Conservation (phyloP, 2,113 vertebrate genomes). For the Erinaceus europaeus region DNA sequence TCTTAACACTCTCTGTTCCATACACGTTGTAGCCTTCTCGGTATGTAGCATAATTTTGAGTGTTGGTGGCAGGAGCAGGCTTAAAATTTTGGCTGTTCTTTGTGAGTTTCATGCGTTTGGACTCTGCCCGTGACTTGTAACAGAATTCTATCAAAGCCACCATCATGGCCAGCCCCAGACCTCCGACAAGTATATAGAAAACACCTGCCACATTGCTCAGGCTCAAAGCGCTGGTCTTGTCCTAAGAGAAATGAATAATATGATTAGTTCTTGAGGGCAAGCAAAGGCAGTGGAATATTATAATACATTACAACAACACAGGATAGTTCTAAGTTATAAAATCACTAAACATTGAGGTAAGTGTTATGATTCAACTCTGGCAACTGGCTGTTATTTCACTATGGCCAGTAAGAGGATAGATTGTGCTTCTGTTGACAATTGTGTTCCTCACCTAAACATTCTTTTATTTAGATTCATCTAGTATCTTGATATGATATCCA, state of each 20-base stretch:
- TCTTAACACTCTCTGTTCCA: conserved; percentile 99
- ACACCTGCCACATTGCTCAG: conserved; percentile 99
- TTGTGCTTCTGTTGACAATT: conserved; percentile 65
- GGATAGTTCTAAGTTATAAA: conserved; percentile 59
- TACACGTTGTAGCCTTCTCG: conserved; percentile 99
- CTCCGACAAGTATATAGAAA: conserved; percentile 99
- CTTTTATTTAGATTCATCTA: conserved; percentile 20
- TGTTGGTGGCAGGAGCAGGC: conserved; percentile 95
- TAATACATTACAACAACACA: conserved; percentile 65
- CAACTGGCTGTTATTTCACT: conserved; percentile 56
- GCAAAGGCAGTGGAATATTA: conserved; percentile 75
- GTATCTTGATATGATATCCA: conserved; percentile 24
- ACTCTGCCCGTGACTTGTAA: conserved; percentile 99
- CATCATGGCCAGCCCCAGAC: conserved; percentile 99
- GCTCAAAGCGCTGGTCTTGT: conserved; percentile 99
- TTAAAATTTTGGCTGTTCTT: conserved; percentile 99
- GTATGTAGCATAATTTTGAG: conserved; percentile 99
- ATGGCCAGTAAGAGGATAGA: conserved; percentile 41
- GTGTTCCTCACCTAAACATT: conserved; percentile 30
- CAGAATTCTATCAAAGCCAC: conserved; percentile 99
- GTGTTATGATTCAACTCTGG: conserved; percentile 66
- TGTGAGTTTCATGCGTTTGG: conserved; percentile 99
- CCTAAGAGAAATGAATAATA: conserved; percentile 93
- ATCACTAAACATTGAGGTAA: conserved; percentile 53
- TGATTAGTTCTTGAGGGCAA: conserved; percentile 83